phyloP scores from a whole-genome alignment of 2,888 invertebrate genomes.

The Antheraea yamamai region DNA sequence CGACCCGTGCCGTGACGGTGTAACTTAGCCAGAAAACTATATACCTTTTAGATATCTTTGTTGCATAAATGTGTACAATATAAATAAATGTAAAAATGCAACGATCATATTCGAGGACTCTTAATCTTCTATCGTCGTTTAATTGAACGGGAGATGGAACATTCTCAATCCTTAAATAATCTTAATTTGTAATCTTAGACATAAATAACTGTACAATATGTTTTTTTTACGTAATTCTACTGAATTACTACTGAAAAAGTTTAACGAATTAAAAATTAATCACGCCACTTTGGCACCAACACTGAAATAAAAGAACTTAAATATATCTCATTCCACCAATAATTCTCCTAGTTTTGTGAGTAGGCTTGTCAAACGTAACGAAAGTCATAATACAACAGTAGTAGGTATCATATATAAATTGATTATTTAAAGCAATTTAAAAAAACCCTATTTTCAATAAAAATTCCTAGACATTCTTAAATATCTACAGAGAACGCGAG shows the following conservation, averaged over 20 bases:
- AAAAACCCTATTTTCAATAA: background rate
- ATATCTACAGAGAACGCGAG: background rate
- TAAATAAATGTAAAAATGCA: constrained; percentile 1
- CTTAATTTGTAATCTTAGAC: background rate
- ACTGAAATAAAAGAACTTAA: background rate
- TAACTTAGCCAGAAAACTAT: constrained; percentile 2
- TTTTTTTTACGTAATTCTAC: background rate
- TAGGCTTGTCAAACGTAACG: background rate
- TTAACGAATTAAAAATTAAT: background rate
- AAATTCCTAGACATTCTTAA: background rate
- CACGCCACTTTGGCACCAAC: background rate
- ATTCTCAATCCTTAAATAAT: background rate
- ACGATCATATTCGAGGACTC: background rate
- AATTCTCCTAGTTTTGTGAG: background rate
- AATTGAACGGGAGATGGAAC: background rate
- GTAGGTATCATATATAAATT: background rate
- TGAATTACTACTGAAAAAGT: background rate
- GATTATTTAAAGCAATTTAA: background rate
- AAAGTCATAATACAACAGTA: background rate
- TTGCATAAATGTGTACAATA: background rate
- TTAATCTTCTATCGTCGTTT: background rate
- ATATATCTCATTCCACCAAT: background rate
- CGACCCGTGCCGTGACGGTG: background rate
- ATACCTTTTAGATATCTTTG: background rate
- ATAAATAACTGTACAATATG: background rate